A percentile compares a stretch with the other conserved stretches of the same genome.
Evolutionary conservation across 2,797 vertebrate genomes (phyloP).

Genomic region (Microcaecilia unicolor): DNA sequence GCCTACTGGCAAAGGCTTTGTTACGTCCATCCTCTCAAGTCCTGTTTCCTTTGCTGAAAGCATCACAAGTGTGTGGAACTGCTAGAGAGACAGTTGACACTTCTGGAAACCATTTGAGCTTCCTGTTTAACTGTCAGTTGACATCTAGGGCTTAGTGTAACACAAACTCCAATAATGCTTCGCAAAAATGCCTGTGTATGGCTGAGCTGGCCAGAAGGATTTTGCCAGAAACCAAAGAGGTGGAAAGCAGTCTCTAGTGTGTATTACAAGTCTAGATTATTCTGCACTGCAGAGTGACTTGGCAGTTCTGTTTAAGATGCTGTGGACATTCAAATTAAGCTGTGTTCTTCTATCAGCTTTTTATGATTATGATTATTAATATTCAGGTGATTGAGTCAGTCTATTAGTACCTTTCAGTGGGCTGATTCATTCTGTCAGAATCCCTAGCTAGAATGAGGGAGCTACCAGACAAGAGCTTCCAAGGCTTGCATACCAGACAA

Average conservation of each 20-base stretch:
- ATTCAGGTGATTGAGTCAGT: no score
- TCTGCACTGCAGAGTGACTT: fast-evolving
- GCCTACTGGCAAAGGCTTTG: conserved; percentile 12
- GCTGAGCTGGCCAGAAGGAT: not conserved
- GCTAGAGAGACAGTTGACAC: conserved; percentile 6
- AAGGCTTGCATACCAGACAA: no score
- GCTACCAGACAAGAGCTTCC: no score
- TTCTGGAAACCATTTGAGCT: conserved; percentile 10
- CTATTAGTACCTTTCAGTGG: no score
- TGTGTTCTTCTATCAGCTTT: no score
- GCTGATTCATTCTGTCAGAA: no score
- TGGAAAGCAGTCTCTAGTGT: not conserved
- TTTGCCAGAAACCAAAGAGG: not conserved
- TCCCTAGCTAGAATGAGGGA: no score
- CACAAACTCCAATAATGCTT: not conserved
- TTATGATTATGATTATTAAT: no score
- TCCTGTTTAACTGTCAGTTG: conserved; percentile 18
- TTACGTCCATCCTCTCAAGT: conserved; percentile 7
- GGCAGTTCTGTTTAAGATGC: no score
- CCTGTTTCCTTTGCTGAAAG: conserved; percentile 22
- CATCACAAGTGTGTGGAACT: conserved; percentile 9
- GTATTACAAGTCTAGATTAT: not conserved
- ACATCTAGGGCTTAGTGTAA: not conserved
- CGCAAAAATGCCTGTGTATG: conserved; percentile 9
- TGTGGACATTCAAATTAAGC: no score